A percentile compares a stretch with the other conserved stretches of the same genome.
These are phyloP conservation scores for Lepidochrysops patricia DNA, from an alignment of 2,888 invertebrate genomes.

Conservation along the genomic window DNA sequence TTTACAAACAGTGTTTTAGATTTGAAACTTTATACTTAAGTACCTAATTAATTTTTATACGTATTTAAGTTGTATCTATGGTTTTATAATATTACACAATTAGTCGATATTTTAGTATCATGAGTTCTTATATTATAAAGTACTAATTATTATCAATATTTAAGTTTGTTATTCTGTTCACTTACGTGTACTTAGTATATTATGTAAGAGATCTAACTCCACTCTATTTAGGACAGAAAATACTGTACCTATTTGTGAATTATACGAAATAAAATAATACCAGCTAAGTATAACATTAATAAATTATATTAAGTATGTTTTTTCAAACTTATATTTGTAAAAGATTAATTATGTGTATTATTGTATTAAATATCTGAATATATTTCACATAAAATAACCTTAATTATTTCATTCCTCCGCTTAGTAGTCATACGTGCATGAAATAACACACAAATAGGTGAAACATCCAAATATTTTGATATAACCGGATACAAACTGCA, in stretches of 20 bases:
- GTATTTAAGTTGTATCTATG: too few species aligned
- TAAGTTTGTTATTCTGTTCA: neutral
- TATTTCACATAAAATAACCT: neutral
- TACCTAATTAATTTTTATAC: too few species aligned
- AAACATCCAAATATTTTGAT: neutral
- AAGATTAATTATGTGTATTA: neutral
- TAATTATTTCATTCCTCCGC: neutral
- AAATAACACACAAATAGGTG: neutral
- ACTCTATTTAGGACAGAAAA: conserved; percentile 26
- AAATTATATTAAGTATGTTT: too few species aligned
- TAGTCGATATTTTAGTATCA: too few species aligned
- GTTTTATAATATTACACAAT: too few species aligned
- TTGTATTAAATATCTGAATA: neutral
- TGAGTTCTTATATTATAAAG: too few species aligned
- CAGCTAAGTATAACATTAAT: too few species aligned
- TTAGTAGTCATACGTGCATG: neutral
- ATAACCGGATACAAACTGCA: neutral
- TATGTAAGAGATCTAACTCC: conserved; percentile 37
- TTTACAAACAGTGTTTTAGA: too few species aligned
- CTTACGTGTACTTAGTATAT: neutral
- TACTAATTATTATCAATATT: neutral
- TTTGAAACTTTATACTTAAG: too few species aligned
- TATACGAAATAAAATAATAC: too few species aligned
- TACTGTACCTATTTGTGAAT: neutral
- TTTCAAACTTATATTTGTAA: too few species aligned